Base-by-base conservation (phyloP, 2,888 invertebrate species). In the Thereva unica region DNA sequence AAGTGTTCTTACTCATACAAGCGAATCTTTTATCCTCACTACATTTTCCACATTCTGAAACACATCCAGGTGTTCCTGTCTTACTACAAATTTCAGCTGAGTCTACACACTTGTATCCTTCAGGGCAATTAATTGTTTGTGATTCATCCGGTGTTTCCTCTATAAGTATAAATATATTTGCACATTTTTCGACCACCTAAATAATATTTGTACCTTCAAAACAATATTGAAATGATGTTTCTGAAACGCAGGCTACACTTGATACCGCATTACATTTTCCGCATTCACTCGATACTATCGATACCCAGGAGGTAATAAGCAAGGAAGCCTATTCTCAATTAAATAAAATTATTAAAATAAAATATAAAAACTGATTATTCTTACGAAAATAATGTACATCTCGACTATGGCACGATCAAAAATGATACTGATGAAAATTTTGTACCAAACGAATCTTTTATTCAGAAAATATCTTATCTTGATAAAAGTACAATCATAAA, bases 21-120 rank as follows among this genome's bases (percentile, higher is more conserved):
- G 59, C 59, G 23, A 59, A 59, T 5, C 9, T 35, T 12, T 10
- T 35, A 9, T 59, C 49, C 0, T 3, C 6, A 3, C 47, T 10
- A 35, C 59, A 59, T 59, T 49, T 59, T 49, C 59, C 59, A n/a
- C 59, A 59, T 10, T 59, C 38, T 12, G 59, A 59, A 8, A 49
- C 3, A 4, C 59, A 59, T 4, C 1, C 56, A 7, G 56, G 34
- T 6, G 41, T 55, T 4, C 41, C 12, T 8, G 7, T 5, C 0
- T 12, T n/a, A 44, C 23, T 10, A 7, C 56, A 57, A 35, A 57
- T 45, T 40, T 5, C 9, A 3, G n/a, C 23, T n/a, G 50, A 5
- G 9, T 12, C 23, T 34, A 35, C 35, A 9, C 50, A 50, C 4
- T 34, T 10, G 5, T 23, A 8, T 5, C 23, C 23, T 4, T 23